A percentile compares a stretch with the other conserved stretches of the same genome.
phyloP scores from a whole-genome alignment of 2,888 invertebrate species.

The Mesorhabditis spiculigera region DNA sequence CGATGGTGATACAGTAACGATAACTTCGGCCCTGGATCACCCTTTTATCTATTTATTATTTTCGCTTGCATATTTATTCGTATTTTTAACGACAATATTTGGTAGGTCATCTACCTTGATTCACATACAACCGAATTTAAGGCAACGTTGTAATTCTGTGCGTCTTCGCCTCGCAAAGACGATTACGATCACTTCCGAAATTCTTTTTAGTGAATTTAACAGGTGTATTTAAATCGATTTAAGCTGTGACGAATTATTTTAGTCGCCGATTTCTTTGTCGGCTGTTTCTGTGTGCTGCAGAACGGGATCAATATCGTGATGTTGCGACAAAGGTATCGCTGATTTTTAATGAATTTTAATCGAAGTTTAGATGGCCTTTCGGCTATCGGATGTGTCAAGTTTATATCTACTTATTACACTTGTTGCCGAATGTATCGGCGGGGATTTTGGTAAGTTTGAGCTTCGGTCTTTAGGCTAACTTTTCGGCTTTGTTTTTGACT shows the following conservation, averaged over 20 bases:
- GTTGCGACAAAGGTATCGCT: conserved; percentile 20
- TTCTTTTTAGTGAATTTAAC: conserved; percentile 87
- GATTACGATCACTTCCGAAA: conserved; percentile 82
- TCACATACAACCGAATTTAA: conserved; percentile 62
- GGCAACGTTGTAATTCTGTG: conserved; percentile 82
- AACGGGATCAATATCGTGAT: conserved; percentile 68
- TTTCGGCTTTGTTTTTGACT: background rate
- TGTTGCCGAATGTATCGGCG: conserved; percentile 81
- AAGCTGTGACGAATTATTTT: conserved; percentile 4
- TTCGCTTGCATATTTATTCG: conserved; percentile 43
- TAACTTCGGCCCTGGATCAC: conserved; percentile 31
- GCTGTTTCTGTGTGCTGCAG: conserved; percentile 85
- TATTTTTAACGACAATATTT: conserved; percentile 48
- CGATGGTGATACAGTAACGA: too few relatives aligned
- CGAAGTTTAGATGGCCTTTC: conserved; percentile 47
- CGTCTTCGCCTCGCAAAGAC: conserved; percentile 77
- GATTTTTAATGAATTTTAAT: background rate
- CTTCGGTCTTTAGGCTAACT: background rate
- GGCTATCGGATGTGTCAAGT: conserved; percentile 79
- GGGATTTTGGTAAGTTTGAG: conserved; percentile 73
- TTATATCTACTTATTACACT: conserved; percentile 83
- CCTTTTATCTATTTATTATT: conserved; percentile 43
- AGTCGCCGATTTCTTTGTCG: conserved; percentile 83
- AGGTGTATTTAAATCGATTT: conserved; percentile 6
- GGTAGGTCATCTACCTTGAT: conserved; percentile 27